phyloP scores from a whole-genome alignment of 2,797 vertebrate species.

The Poecile montanus region DNA sequence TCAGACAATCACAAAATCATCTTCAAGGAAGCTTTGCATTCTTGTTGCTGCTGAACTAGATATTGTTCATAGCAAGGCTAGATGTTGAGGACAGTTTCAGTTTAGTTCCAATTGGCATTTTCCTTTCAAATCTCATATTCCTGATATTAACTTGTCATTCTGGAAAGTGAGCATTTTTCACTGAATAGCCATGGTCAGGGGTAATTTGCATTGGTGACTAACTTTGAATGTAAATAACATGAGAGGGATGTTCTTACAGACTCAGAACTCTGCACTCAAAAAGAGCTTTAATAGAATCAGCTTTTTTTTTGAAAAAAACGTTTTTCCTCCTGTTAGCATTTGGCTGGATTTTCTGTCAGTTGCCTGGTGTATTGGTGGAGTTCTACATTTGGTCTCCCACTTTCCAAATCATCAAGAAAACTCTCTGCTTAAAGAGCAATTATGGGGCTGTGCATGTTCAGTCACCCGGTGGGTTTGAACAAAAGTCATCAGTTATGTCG shows the following conservation, averaged over 20 bases:
- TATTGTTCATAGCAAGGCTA: background rate
- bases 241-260: background rate
- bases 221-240: background rate
- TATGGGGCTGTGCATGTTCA: background rate
- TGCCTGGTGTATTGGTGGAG: background rate
- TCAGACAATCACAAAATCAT: background rate
- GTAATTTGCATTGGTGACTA: constrained; percentile 14
- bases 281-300: background rate
- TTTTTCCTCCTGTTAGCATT: background rate
- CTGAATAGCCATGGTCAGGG: constrained; percentile 17
- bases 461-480: background rate
- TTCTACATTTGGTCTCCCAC: background rate
- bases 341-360: constrained; percentile 9
- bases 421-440: constrained; percentile 2
- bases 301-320: background rate
- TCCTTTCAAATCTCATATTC: constrained; percentile 12
- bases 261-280: background rate
- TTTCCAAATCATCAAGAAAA: constrained; percentile 1
- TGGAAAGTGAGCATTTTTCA: constrained; percentile 11
- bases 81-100: background rate
- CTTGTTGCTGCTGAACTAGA: background rate
- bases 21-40: background rate
- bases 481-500: background rate
- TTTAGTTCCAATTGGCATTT: background rate
- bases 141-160: background rate